Percentiles rank a stretch among this genome's conserved stretches.
Conservation (phyloP, 2,797 vertebrate genomes). For the Sebastes steindachneri region DNA sequence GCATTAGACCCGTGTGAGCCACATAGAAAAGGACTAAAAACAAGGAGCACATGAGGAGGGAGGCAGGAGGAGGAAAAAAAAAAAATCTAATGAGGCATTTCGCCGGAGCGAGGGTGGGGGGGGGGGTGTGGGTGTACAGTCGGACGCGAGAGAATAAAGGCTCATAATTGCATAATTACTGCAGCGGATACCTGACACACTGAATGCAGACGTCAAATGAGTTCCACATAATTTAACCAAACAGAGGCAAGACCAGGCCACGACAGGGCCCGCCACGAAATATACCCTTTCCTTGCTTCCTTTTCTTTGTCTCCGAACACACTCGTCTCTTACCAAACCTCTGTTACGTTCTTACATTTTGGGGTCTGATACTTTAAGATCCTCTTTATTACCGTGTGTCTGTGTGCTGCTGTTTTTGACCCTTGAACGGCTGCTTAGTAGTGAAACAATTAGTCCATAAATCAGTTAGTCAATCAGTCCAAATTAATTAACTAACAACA, state of each 20-base stretch:
- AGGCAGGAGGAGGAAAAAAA: neutral
- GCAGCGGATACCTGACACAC: constrained; percentile 85
- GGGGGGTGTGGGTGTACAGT: constrained; percentile 61
- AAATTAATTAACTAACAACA: too few species aligned
- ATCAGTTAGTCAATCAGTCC: neutral
- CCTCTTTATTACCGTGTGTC: neutral
- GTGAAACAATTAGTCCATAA: neutral
- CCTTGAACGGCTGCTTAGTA: neutral
- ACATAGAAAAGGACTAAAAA: constrained; percentile 46
- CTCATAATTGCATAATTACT: constrained; percentile 88
- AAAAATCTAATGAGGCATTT: constrained; percentile 75
- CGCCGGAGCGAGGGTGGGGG: constrained; percentile 31
- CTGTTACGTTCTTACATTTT: neutral
- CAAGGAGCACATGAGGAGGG: constrained; percentile 29
- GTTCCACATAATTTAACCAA: constrained; percentile 87
- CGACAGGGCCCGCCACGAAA: constrained; percentile 67
- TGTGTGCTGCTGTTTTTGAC: neutral
- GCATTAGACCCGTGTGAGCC: constrained; percentile 1
- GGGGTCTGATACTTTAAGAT: neutral
- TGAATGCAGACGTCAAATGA: constrained; percentile 85
- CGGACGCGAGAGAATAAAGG: constrained; percentile 81
- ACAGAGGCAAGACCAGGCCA: constrained; percentile 82
- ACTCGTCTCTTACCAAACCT: neutral
- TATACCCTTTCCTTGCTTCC: constrained; percentile 32
- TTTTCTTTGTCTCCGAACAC: constrained; percentile 21